Percentiles rank a stretch among this genome's conserved stretches.
Conservation (phyloP, 23 tunicate species). For the Halocynthia aurantium region DNA sequence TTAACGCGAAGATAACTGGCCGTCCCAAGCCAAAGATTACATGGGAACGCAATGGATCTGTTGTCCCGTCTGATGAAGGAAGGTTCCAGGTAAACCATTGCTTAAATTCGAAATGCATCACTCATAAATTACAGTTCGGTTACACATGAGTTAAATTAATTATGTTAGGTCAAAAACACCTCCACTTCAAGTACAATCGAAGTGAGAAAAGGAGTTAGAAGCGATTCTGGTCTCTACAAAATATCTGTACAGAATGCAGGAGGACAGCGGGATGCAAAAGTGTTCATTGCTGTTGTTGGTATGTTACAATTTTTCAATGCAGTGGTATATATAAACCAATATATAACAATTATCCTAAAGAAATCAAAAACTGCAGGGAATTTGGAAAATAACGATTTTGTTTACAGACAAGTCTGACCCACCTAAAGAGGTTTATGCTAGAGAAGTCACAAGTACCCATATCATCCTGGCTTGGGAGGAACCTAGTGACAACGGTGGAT, state of each 20-base stretch:
- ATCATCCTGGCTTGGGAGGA: slow-evolving; percentile 70
- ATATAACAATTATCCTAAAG: neutral
- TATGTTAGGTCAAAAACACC: slow-evolving; percentile 45
- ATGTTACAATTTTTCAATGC: neutral
- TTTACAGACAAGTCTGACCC: slow-evolving; percentile 65
- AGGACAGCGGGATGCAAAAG: slow-evolving; percentile 64
- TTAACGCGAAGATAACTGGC: slow-evolving; percentile 63
- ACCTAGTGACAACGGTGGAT: slow-evolving; percentile 85
- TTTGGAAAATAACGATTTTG: neutral
- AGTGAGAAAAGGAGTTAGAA: slow-evolving; percentile 48
- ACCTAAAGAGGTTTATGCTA: slow-evolving; percentile 54
- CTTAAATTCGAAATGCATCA: neutral
- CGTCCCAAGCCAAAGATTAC: slow-evolving; percentile 74
- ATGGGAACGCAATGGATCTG: slow-evolving; percentile 62
- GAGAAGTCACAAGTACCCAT: slow-evolving; percentile 62
- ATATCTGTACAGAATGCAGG: slow-evolving; percentile 83
- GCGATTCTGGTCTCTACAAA: slow-evolving; percentile 71
- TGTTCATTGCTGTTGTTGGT: slow-evolving; percentile 53
- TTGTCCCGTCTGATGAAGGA: slow-evolving; percentile 51
- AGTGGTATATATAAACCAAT: neutral
- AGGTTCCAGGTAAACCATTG: slow-evolving; percentile 10
- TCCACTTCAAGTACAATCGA: slow-evolving; percentile 35
- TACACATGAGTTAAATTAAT: neutral
- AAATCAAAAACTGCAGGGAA: neutral
- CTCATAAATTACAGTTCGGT: neutral